phyloP scores from a whole-genome alignment of 2,797 vertebrate species.

The Tokudaia muenninki region DNA sequence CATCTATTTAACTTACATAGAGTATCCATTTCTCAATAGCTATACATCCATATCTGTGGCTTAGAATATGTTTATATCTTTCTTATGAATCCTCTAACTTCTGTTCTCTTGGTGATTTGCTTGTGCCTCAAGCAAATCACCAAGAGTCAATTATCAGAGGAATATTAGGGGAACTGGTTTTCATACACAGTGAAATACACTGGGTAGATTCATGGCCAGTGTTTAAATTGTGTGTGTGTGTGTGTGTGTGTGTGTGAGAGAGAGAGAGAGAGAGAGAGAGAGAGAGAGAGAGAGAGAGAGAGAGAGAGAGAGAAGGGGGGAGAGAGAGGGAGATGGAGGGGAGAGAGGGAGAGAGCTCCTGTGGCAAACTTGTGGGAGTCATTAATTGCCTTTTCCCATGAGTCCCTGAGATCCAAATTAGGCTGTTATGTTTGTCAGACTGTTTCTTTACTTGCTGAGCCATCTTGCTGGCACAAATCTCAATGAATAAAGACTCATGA shows the following conservation, averaged over 20 bases:
- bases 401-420: not conserved
- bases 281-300: no score
- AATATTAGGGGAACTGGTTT: slow-evolving; percentile 23
- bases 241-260: no score
- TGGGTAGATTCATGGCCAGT: not conserved
- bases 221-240: not conserved
- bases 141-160: not conserved
- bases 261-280: no score
- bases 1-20: not conserved
- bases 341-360: not conserved
- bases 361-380: not conserved
- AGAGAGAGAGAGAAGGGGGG: no score
- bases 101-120: no score
- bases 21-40: slow-evolving; percentile 10
- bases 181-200: not conserved
- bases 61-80: not conserved
- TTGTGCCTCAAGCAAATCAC: not conserved
- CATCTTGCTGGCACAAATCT: not conserved
- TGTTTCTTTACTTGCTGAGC: not conserved
- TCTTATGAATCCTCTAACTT: not conserved
- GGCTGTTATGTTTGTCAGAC: no score
- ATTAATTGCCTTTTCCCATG: not conserved
- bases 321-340: no score
- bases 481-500: not conserved
- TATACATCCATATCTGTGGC: not conserved